phyloP scores from a whole-genome alignment of 1,140 invertebrate genomes.

The Caerostris extrusa region DNA sequence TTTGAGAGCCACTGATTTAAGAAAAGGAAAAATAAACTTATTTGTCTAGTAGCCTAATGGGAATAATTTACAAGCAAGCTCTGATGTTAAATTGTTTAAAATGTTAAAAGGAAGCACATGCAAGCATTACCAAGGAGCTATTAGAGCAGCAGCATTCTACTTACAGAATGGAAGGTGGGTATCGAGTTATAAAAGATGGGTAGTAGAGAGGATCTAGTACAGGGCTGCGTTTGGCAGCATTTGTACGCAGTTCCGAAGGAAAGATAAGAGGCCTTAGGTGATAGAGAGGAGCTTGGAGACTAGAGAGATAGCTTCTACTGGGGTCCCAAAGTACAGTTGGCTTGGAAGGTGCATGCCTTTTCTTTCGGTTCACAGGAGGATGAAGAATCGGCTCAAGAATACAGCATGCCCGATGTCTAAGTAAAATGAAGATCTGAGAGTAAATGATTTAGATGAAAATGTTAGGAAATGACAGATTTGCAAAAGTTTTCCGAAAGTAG shows the following conservation, averaged over 20 bases:
- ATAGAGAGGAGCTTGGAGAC: conserved; percentile 63
- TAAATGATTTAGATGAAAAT: neutral
- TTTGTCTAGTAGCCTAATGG: too few species aligned
- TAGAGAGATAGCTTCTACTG: conserved; percentile 70
- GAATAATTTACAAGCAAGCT: too few species aligned
- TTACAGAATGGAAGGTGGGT: conserved; percentile 77
- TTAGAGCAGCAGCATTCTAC: conserved; percentile 49
- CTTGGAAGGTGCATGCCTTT: conserved; percentile 57
- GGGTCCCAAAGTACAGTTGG: conserved; percentile 69
- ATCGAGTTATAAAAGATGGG: conserved; percentile 74
- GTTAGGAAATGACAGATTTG: neutral
- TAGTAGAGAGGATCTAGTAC: conserved; percentile 74
- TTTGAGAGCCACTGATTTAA: too few species aligned
- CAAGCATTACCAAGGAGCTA: neutral
- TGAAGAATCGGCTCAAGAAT: conserved; percentile 56
- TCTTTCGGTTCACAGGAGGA: conserved; percentile 67
- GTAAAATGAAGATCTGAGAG: conserved; percentile 51
- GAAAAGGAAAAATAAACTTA: too few species aligned
- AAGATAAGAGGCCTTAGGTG: conserved; percentile 73
- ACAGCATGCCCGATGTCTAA: conserved; percentile 74
- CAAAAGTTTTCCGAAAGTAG: neutral
- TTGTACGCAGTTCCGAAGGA: conserved; percentile 57
- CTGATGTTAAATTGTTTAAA: too few species aligned
- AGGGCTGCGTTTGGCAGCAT: conserved; percentile 43
- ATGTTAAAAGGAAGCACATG: neutral